phyloP scores from a whole-genome alignment of 2,113 vertebrate genomes.

The Leptobrachium ailaonicum region DNA sequence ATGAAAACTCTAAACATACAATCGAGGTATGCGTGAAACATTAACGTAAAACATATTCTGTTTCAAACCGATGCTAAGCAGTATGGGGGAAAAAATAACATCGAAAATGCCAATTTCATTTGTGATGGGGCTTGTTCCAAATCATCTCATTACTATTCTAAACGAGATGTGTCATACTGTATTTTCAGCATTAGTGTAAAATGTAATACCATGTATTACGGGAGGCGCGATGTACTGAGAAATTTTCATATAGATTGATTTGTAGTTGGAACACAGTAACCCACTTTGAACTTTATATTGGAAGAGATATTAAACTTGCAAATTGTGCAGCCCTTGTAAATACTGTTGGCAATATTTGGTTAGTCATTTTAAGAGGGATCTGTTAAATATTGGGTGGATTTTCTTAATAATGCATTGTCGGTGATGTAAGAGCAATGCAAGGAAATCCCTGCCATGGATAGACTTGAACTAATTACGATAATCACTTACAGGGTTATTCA shows the following conservation, averaged over 20 bases:
- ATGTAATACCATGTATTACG: constrained; percentile 30
- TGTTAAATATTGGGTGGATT: no score
- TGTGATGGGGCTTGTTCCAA: constrained; percentile 33
- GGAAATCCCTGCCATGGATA: no score
- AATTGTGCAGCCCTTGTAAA: constrained; percentile 1
- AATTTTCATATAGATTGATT: constrained; percentile 51
- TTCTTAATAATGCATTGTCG: no score
- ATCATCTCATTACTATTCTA: constrained; percentile 50
- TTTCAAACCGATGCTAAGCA: constrained; percentile 34
- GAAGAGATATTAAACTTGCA: constrained; percentile 14
- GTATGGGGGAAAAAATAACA: constrained; percentile 35
- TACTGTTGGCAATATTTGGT: not conserved
- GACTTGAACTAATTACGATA: no score
- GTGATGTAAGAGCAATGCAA: no score
- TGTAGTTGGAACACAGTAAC: constrained; percentile 15
- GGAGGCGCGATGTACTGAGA: constrained; percentile 12
- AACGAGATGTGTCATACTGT: constrained; percentile 49
- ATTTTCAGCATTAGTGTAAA: constrained; percentile 45
- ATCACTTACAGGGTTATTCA: no score
- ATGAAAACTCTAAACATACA: constrained; percentile 40
- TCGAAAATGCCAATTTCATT: constrained; percentile 40
- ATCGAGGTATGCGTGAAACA: constrained; percentile 15
- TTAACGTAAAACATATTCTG: constrained; percentile 33
- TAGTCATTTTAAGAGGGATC: not conserved
- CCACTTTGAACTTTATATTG: constrained; percentile 29